Conservation (phyloP, 2,797 vertebrate species). For the Erethizon dorsatum region DNA sequence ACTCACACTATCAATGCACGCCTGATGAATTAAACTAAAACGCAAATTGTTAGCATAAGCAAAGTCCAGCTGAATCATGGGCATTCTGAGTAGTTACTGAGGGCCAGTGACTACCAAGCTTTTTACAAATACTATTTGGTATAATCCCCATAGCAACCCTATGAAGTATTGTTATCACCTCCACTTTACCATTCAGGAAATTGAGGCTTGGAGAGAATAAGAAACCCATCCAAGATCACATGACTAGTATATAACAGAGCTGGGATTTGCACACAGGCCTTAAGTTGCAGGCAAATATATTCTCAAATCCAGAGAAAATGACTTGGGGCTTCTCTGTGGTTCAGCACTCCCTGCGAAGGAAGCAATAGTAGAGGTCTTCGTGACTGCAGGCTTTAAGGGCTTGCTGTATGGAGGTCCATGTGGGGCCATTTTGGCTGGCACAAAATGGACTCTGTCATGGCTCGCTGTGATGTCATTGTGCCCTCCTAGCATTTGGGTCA, state of each 20-base stretch:
- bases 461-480: not conserved
- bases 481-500: not conserved
- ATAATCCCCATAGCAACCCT: not conserved
- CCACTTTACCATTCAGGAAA: not conserved
- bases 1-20: not conserved
- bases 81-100: not conserved
- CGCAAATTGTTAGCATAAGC: not conserved
- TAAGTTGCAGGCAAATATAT: not conserved
- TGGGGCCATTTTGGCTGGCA: not conserved
- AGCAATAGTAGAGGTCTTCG: no score
- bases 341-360: not conserved
- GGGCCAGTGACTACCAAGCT: not conserved
- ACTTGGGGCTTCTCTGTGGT: not conserved
- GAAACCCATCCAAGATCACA: not conserved
- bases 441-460: not conserved
- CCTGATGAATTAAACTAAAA: not conserved
- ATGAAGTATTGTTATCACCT: not conserved
- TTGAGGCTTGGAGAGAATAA: not conserved
- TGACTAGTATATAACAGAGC: not conserved
- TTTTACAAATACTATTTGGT: not conserved
- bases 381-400: accelerated
- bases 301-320: constrained; percentile 16
- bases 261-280: constrained; percentile 2
- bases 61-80: not conserved
- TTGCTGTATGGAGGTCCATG: not conserved